Percentiles rank a stretch among this genome's conserved stretches.
These are phyloP conservation scores for Dione juno DNA, from an alignment of 2,888 invertebrate genomes.

Conservation along the genomic window DNA sequence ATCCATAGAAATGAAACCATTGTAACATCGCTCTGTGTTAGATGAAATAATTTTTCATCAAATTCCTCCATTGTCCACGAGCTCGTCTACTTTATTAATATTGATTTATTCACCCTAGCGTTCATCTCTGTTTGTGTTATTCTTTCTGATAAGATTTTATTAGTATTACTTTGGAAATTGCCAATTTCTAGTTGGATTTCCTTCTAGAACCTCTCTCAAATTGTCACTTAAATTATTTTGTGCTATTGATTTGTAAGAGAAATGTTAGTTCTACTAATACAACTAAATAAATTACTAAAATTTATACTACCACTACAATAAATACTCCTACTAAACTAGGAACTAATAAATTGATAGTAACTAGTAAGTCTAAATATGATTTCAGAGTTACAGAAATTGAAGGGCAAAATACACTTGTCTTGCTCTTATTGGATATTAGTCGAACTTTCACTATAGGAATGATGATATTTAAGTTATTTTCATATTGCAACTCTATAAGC, in stretches of 20 bases:
- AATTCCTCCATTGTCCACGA: conserved; percentile 45
- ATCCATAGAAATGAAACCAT: conserved; percentile 5
- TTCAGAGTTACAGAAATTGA: no score
- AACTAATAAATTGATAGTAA: no score
- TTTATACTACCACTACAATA: no score
- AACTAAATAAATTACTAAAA: no score
- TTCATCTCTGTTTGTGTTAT: conserved; percentile 21
- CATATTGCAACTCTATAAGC: no score
- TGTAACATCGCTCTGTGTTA: conserved; percentile 26
- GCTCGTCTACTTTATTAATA: conserved; percentile 47
- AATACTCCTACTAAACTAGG: no score
- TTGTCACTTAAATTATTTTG: neutral
- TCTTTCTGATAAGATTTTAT: conserved; percentile 32
- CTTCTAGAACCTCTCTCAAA: neutral
- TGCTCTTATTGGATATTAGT: no score
- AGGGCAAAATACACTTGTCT: no score
- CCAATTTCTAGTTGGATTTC: neutral
- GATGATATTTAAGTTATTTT: no score
- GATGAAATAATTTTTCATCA: conserved; percentile 41
- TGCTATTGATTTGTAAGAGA: neutral
- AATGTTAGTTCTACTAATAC: no score
- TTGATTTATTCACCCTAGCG: conserved; percentile 58
- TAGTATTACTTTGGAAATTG: conserved; percentile 8
- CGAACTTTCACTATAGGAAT: no score
- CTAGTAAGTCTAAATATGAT: no score